A percentile compares a stretch with the other conserved stretches of the same genome.
Evolutionary conservation across 2,113 vertebrate genomes (phyloP).

Genomic region (Cervus canadensis): DNA sequence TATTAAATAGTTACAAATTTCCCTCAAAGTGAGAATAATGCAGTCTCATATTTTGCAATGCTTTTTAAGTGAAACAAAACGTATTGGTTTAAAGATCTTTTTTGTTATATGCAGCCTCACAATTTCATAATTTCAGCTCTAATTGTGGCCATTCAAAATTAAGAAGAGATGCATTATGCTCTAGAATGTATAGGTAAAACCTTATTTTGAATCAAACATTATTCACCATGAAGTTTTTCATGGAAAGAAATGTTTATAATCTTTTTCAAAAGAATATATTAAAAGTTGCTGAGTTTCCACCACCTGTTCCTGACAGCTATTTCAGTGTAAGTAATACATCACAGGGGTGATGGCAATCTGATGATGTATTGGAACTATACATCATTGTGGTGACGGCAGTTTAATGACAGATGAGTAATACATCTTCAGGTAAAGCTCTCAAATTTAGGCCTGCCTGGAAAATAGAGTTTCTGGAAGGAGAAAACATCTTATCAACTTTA

Average conservation of each 20-base stretch:
- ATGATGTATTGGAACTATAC: conserved; percentile 80
- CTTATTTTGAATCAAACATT: background rate
- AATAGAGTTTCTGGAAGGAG: conserved; percentile 56
- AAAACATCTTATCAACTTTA: conserved; percentile 62
- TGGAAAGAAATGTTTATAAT: conserved; percentile 49
- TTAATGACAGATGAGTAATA: conserved; percentile 79
- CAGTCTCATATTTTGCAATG: background rate
- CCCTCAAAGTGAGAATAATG: background rate
- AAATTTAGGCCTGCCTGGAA: conserved; percentile 66
- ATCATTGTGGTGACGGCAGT: conserved; percentile 70
- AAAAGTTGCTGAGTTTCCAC: conserved; percentile 69
- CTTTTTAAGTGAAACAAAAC: background rate
- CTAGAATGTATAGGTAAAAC: background rate
- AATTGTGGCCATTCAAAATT: background rate
- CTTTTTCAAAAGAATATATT: conserved; percentile 50
- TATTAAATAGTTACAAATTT: background rate
- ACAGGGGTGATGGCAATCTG: conserved; percentile 66
- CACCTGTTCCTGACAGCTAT: conserved; percentile 59
- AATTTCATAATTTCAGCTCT: background rate
- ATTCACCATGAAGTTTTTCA: conserved; percentile 5
- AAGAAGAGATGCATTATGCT: background rate
- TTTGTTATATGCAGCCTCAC: background rate
- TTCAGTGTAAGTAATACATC: conserved; percentile 73
- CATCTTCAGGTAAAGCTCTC: conserved; percentile 76
- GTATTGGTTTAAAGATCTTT: background rate